Base-by-base conservation (phyloP, 2,888 invertebrate species). In the Pimpla rufipes region DNA sequence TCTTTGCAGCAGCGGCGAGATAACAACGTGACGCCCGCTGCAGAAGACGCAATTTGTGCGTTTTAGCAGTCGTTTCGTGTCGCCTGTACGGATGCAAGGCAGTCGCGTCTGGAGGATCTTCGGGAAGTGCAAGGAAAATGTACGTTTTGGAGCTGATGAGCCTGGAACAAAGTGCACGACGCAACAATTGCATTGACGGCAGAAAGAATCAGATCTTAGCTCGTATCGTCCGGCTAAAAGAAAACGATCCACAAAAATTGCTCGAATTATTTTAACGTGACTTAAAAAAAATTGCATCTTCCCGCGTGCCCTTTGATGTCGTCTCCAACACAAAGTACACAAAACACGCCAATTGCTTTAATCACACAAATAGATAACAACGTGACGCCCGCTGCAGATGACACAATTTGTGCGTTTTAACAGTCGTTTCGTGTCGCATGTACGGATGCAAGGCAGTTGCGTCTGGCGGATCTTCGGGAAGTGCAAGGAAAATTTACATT, bases 141-240 rank as follows among this genome's bases (percentile, higher is more conserved):
- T 62, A 11, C 47, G 73, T 67, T 79, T 50, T 10, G 10, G 37
- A 57, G 35, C n/a, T 45, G 67, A 50, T 68, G 23, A 50, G 42
- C 68, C 67, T 37, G 1, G 10, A 3, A 37, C 35, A 40, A 35
- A 42, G 55, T 47, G 29, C 35, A 50, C 50, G 68, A 52, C 37
- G 64, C 45, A 70, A 23, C 62, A 75, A 75, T 55, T 70, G 78
- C 55, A 55, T 40, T 64, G 40, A 57, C 62, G 55, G 68, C 29
- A 29, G 40, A 29, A 42, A 79, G 29, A 29, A 29, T 29, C n/a
- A n/a, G n/a, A 29, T 29, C 3, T 29, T 29, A 29, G n/a, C n/a
- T n/a, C n/a, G n/a, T n/a, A n/a, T n/a, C n/a, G n/a, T 5, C 3
- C 2, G 29, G 2, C 29, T 29, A 2, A 29, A 3, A 2, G 29